These are phyloP conservation scores for Ctena decussata DNA, from an alignment of 2,888 invertebrate species.

Conservation along the genomic window DNA sequence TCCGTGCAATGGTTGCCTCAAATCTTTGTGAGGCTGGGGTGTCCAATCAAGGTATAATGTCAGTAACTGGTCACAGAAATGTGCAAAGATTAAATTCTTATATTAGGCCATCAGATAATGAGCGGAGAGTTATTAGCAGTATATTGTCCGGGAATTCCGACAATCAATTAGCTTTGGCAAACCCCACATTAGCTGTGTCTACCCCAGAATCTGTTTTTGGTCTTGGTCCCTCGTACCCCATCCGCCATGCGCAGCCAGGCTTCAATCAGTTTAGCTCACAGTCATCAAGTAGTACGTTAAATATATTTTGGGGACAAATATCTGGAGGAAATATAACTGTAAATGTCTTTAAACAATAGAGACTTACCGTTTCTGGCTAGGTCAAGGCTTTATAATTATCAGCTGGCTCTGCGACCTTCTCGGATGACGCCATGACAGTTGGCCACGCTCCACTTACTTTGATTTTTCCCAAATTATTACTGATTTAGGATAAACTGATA, in stretches of 20 bases:
- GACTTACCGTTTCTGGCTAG: not conserved
- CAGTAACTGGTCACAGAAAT: conserved; percentile 34
- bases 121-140: not conserved
- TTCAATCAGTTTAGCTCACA: not conserved
- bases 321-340: not conserved
- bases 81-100: conserved; percentile 4
- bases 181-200: not conserved
- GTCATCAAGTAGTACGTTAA: not conserved
- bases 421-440: not conserved
- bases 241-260: not conserved
- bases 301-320: not conserved
- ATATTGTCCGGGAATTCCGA: not conserved
- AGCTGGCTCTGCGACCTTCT: not conserved
- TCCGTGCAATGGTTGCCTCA: conserved; percentile 48
- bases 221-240: not conserved
- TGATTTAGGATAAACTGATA: not conserved
- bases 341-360: not conserved
- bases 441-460: not conserved
- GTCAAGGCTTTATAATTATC: not conserved
- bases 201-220: not conserved
- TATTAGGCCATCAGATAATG: conserved; percentile 11
- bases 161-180: not conserved
- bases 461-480: not conserved
- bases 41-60: conserved; percentile 42
- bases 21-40: conserved; percentile 34